These are phyloP conservation scores for Mactra quadrangularis DNA, from an alignment of 1,140 invertebrate species.

Conservation along the genomic window DNA sequence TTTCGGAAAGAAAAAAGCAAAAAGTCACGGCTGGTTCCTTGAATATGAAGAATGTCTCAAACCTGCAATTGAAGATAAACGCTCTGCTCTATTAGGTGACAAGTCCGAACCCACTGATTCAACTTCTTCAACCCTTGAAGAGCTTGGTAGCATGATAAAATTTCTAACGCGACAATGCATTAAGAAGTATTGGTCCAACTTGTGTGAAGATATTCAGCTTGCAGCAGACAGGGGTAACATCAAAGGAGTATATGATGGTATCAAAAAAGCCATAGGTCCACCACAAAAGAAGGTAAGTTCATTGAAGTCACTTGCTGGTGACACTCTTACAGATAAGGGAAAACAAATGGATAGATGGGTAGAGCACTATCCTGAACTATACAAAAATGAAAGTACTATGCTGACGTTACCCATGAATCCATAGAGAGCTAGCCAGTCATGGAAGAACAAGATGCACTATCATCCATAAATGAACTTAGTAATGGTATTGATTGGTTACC, in stretches of 20 bases:
- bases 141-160: neutral
- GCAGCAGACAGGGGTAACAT: slow-evolving; percentile 9
- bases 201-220: neutral
- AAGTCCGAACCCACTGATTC: no score
- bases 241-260: slow-evolving; percentile 28
- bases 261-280: slow-evolving; percentile 55
- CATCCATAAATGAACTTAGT: neutral
- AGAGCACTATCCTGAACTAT: slow-evolving; percentile 3
- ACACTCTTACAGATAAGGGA: slow-evolving; percentile 19
- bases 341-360: slow-evolving; percentile 11
- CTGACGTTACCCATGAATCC: neutral
- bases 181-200: slow-evolving; percentile 33
- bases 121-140: no score
- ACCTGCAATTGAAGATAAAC: no score
- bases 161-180: neutral
- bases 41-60: no score
- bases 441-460: slow-evolving; percentile 13
- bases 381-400: neutral
- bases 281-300: neutral
- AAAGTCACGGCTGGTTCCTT: no score
- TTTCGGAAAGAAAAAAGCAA: no score
- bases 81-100: no score
- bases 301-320: slow-evolving; percentile 19
- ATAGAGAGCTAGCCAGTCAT: neutral
- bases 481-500: neutral